Evolutionary conservation across 2,797 vertebrate species (phyloP), one percentile per base, ranked within the genome.

Genomic region (Podarcis lilfordi): DNA sequence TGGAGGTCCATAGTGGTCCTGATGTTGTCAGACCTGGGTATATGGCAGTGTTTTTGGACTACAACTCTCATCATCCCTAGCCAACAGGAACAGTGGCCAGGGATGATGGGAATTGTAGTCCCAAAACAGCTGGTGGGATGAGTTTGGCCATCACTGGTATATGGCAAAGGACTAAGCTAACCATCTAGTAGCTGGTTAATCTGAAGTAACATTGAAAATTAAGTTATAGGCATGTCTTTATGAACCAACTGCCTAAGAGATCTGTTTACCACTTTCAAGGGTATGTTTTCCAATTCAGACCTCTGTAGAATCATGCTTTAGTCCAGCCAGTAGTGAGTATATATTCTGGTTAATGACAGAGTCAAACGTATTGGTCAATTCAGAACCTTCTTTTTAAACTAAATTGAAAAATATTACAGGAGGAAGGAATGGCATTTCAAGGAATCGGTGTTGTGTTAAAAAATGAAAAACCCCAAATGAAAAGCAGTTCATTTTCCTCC

Each of bases 401-500:
- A 77, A 78, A 5, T 35, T 40, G 9, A 68, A 68, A n/a, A 79
- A 50, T 17, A 23, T n/a, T 66, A 25, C 21, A 78, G 4, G 5
- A 43, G 35, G 10, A 25, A 19, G 43, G 8, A 5, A 13, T 72
- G 10, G 69, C n/a, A 40, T 45, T 45, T 59, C 66, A 78, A 25
- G 40, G 21, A 78, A 23, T 45, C n/a, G 32, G 35, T 27, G 21
- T 37, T 75, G 8, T 4, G 3, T 85, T 85, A 19, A 17, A 74
- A 72, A 72, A 3, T 3, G n/a, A 35, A 72, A 27, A 68, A 81
- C 9, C 1, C 0, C 17, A 6, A 37, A 76, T 84, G 68, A 79
- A 88, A 91, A 84, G 45, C 5, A 32, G 35, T 91, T 92, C 80
- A 55, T 66, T 2, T 37, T 84, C 85, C 61, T 86, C 5, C 69